Percentiles rank a stretch among this genome's conserved stretches.
Conservation (phyloP, 2,113 vertebrate species). For the Gallinago jamesoni region DNA sequence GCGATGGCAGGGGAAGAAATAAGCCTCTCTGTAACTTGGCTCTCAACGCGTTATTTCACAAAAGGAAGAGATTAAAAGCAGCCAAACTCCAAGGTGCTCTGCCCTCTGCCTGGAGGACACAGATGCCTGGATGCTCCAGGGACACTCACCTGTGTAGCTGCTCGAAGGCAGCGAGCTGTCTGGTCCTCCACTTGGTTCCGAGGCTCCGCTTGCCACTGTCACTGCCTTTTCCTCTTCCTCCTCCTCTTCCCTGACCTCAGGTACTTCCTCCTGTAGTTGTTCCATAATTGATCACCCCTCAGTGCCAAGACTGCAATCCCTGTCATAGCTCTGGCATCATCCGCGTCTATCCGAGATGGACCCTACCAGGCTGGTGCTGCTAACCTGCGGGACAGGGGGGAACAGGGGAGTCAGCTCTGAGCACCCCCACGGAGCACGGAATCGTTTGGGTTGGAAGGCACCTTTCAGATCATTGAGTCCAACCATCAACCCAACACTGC, state of each 20-base stretch:
- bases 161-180: constrained; percentile 72
- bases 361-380: constrained; percentile 65
- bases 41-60: not conserved
- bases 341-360: constrained; percentile 70
- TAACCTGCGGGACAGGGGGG: constrained; percentile 56
- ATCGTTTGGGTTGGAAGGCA: not conserved
- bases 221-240: constrained; percentile 79
- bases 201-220: constrained; percentile 59
- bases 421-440: not conserved
- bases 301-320: constrained; percentile 77
- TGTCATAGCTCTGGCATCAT: constrained; percentile 85
- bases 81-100: not conserved
- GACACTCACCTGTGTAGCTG: constrained; percentile 74
- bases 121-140: not conserved
- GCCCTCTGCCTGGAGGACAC: not conserved
- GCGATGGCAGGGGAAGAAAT: not conserved
- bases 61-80: not conserved
- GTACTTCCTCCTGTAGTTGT: constrained; percentile 80
- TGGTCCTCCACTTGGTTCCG: constrained; percentile 72
- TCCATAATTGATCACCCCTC: constrained; percentile 81
- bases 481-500: not conserved
- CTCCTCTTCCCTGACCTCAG: constrained; percentile 80
- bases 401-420: not conserved
- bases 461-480: not conserved
- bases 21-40: not conserved